phyloP scores from a whole-genome alignment of 2,113 vertebrate genomes.

The Hydrolagus affinis region DNA sequence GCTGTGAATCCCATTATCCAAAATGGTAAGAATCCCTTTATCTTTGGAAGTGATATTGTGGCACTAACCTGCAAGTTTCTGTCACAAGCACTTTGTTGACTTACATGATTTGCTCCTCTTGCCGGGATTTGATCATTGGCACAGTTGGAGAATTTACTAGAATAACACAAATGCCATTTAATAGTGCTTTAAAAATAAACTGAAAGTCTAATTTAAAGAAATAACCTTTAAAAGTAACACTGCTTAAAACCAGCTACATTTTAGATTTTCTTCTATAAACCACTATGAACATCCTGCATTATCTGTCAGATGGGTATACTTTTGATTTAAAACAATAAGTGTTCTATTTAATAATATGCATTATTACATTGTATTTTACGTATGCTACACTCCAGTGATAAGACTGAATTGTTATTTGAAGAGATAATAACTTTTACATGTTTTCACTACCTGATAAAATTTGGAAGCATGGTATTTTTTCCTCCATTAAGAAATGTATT shows the following conservation, averaged over 20 bases:
- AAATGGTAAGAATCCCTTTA: neutral
- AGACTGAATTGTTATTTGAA: too few species aligned
- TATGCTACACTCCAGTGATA: too few species aligned
- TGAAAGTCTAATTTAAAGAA: too few species aligned
- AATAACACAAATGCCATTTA: neutral
- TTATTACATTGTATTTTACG: neutral
- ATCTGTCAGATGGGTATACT: too few species aligned
- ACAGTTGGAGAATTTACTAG: neutral
- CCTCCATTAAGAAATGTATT: too few species aligned
- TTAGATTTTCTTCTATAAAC: neutral
- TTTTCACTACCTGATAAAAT: too few species aligned
- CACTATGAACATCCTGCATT: neutral
- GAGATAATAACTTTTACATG: neutral
- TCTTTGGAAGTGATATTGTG: neutral
- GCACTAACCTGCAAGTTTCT: neutral
- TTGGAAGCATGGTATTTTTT: too few species aligned
- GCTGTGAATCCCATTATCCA: neutral
- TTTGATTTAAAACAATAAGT: too few species aligned
- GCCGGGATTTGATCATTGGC: neutral
- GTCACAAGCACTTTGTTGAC: constrained; percentile 5
- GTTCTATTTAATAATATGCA: too few species aligned
- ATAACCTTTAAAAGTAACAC: too few species aligned
- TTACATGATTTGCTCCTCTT: neutral
- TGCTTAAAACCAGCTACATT: neutral
- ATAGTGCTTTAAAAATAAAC: neutral